Evolutionary conservation across 2,888 invertebrate species (phyloP), one percentile per base, ranked within the genome.

Genomic region (Mimachlamys varia): DNA sequence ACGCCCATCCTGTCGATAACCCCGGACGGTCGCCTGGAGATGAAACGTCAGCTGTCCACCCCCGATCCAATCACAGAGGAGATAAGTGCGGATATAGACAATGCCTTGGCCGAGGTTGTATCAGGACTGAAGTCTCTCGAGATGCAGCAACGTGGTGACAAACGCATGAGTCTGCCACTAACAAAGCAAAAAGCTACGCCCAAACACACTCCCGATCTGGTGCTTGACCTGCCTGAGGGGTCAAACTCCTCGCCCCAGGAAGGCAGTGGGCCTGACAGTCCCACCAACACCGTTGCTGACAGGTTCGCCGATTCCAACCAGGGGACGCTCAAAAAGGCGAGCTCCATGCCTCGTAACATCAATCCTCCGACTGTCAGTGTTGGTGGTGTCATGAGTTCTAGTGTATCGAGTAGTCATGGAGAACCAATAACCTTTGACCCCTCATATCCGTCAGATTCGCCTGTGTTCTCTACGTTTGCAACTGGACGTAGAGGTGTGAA

Each of bases 251-350:
- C 96, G 0, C 95, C 96, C 15, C 94, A 94, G 89, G 95, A 95
- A 55, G 93, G 94, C 49, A 95, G 95, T 90, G 95, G 94, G 33
- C 93, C 94, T 17, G 96, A 95, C 92, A 95, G 95, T 93, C 95
- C 96, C 55, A 94, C 94, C 22, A 93, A 95, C 87, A 98, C 98
- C 91, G 98, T 98, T 0, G 98, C 98, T 0, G 98, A 98, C 95
- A 97, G 98, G 53, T 98, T 98, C 96, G 98, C 98, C 89, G 98
- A 98, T 95, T 98, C 98, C 94, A 98, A 98, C 95, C 98, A 98
- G 96, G 98, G 98, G 94, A 98, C 98, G 0, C 97, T 98, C 90
- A 98, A 98, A 95, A 98, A 98, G 95, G 96, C 96, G 37, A 92
- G 93, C 49, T 94, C 94, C 13, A 94, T 95, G 94, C 94, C 95